Evolutionary conservation across 2,113 vertebrate species (phyloP), one percentile per base, ranked within the genome.

Genomic region (Callopanchax toddi): DNA sequence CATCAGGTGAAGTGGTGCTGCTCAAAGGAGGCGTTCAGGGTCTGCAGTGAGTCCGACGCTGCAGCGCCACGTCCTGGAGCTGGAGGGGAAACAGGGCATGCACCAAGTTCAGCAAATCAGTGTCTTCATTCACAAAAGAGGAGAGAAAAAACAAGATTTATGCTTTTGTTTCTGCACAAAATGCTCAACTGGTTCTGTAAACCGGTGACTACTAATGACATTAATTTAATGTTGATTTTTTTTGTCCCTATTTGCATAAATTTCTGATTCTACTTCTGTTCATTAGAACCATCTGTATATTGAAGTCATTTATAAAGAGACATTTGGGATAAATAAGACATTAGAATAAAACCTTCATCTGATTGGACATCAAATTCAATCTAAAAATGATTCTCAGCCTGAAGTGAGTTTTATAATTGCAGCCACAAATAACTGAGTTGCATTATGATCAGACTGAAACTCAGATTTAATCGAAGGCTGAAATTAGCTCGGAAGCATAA

Each of bases 61-160:
- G 58, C 73, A 73, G 61, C 84, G 72, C 84, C 86, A 60, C 77
- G 86, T 81, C 70, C 65, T 46, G 86, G 76, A 39, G 40, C 9
- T 20, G 15, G n/a, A 6, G 15, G 16, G 11, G 2, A 5, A 55
- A 9, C 34, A 36, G 34, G 13, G 45, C 46, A 21, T 1, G 22
- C 9, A 20, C 2, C n/a, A 50, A 11, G 44, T 53, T 46, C 52
- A 40, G 18, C 11, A 48, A 20, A 40, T 13, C 0, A 37, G 3
- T 37, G 12, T 37, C 11, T 32, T 32, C 6, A 32, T 32, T 7
- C 29, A 32, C 3, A 6, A 6, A 26, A 17, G 15, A 23, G 15
- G 15, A 17, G 16, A 40, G 6, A 54, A 34, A 40, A 17, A 8
- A 23, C 2, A 15, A 26, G 2, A 17, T n/a, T n/a, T n/a, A n/a